phyloP scores from a whole-genome alignment of 2,888 invertebrate genomes.

The Noctuana brunneofusca region DNA sequence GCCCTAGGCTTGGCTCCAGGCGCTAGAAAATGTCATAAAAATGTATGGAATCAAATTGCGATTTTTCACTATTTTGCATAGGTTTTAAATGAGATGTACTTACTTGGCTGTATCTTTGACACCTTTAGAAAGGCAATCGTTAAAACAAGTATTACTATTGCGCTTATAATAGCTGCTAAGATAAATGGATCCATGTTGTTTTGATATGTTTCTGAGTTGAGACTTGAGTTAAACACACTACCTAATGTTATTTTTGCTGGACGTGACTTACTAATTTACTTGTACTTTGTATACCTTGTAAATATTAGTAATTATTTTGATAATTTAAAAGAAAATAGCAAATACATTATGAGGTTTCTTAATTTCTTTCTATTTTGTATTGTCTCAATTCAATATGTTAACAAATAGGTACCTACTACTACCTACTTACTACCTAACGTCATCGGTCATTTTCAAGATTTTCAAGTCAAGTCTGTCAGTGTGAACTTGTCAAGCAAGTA shows the following conservation, averaged over 20 bases:
- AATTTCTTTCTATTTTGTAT: no score
- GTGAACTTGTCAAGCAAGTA: no score
- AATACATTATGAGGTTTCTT: no score
- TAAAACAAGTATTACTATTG: conserved; percentile 62
- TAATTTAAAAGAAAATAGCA: no score
- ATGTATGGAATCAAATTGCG: neutral
- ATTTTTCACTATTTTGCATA: neutral
- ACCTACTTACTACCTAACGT: no score
- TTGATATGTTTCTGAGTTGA: neutral
- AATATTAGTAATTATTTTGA: no score
- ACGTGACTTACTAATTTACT: no score
- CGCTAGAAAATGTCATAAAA: conserved; percentile 38
- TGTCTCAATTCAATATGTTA: no score
- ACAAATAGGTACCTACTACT: no score
- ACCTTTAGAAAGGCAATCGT: conserved; percentile 63
- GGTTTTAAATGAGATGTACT: neutral
- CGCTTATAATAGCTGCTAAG: conserved; percentile 71
- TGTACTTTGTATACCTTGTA: no score
- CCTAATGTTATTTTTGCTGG: neutral
- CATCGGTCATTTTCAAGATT: no score
- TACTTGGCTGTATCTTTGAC: conserved; percentile 59
- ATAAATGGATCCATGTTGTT: conserved; percentile 70
- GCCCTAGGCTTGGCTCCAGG: conserved; percentile 65
- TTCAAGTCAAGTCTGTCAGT: no score
- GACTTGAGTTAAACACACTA: neutral